Conservation (phyloP, 30 jellyfish, hydroid and myxozoan species). For the Pseudorhiza aurosa region DNA sequence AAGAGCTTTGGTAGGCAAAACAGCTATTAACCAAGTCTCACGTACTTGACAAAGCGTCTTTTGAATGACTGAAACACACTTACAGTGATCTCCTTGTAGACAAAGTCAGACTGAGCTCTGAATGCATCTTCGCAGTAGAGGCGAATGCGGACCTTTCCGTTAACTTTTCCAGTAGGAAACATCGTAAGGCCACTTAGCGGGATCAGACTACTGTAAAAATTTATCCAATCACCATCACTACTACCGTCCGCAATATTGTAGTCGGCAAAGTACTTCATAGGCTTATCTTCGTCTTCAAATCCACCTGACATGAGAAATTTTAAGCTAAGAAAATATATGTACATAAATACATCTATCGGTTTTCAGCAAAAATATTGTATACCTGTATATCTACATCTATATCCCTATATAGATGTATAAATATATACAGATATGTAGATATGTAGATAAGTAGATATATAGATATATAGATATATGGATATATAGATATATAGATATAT, state of each 20-base stretch:
- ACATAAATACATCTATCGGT: background rate
- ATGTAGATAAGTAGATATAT: no score
- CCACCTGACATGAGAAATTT: constrained; percentile 50
- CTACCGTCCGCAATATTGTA: background rate
- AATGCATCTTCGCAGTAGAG: constrained; percentile 34
- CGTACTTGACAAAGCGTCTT: background rate
- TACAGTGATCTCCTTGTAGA: constrained; percentile 7
- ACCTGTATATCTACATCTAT: no score
- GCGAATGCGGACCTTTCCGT: constrained; percentile 13
- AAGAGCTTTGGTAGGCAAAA: no score
- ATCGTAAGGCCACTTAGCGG: constrained; percentile 11
- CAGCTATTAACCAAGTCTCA: no score
- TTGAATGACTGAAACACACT: no score
- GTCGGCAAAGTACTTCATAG: constrained; percentile 39
- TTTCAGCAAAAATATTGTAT: no score
- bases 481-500: no score
- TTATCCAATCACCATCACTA: constrained; percentile 23
- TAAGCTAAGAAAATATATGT: no score
- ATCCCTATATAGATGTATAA: no score
- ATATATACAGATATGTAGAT: no score
- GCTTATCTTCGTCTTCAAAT: constrained; percentile 53
- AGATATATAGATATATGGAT: no score
- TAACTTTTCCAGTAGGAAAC: constrained; percentile 47
- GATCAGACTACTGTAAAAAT: constrained; percentile 33
- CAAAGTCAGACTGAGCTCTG: constrained; percentile 24